Conservation (phyloP, 2,797 vertebrate genomes). For the Schizopygopsis pylzovi region DNA sequence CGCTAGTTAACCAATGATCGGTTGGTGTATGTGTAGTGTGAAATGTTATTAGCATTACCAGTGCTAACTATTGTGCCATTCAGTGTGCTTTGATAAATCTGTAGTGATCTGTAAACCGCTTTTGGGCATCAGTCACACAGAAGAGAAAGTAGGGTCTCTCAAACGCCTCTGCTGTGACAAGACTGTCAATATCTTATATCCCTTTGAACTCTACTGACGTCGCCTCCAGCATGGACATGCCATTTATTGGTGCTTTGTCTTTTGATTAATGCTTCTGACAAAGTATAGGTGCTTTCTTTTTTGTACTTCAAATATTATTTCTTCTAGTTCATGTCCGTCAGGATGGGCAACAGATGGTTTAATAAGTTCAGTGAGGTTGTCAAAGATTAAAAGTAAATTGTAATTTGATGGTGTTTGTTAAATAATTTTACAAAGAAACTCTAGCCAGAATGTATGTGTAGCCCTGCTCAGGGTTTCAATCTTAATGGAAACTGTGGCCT, state of each 20-base stretch:
- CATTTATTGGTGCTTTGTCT: conserved; percentile 43
- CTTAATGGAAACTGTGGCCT: conserved; percentile 24
- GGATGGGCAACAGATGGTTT: background rate
- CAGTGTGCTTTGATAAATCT: conserved; percentile 33
- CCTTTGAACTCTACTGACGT: conserved; percentile 34
- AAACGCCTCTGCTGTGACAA: conserved; percentile 46
- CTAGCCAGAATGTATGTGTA: background rate
- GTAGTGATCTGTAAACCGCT: conserved; percentile 33
- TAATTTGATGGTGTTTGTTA: background rate
- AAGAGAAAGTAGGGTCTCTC: conserved; percentile 38
- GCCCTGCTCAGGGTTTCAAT: background rate
- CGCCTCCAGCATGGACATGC: conserved; percentile 33
- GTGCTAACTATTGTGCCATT: conserved; percentile 12
- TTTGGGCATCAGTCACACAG: conserved; percentile 16
- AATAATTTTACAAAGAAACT: background rate
- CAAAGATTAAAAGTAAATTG: background rate
- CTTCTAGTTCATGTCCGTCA: background rate
- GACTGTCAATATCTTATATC: conserved; percentile 43
- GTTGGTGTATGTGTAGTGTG: background rate
- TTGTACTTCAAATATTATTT: background rate
- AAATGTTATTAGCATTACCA: background rate
- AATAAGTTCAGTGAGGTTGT: background rate
- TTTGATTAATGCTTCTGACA: conserved; percentile 35
- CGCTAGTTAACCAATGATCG: background rate
- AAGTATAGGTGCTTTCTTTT: conserved; percentile 5